phyloP scores from a whole-genome alignment of 2,888 invertebrate species.

The Meteorus cinctellus region DNA sequence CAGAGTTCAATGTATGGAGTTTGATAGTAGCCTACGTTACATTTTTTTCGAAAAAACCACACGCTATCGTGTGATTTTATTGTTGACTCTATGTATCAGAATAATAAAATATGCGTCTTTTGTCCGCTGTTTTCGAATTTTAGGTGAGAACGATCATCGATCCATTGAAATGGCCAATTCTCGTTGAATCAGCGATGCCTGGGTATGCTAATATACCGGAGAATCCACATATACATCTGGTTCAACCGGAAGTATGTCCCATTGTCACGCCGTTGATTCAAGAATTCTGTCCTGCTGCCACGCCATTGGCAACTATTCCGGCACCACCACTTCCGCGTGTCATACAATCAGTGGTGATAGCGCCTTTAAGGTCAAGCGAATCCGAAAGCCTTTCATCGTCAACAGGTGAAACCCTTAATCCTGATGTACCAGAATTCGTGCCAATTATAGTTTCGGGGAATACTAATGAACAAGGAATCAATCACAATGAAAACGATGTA shows the following conservation, averaged over 20 bases:
- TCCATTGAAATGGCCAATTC: constrained; percentile 92
- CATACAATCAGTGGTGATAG: constrained; percentile 70
- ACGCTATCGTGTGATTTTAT: constrained; percentile 15
- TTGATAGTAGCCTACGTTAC: constrained; percentile 68
- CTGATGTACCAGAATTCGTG: constrained; percentile 90
- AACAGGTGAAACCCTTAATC: constrained; percentile 81
- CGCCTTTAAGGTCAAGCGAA: constrained; percentile 59
- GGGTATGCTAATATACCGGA: constrained; percentile 51
- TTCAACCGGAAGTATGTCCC: constrained; percentile 46
- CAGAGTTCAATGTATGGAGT: constrained; percentile 64
- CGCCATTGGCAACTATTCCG: constrained; percentile 80
- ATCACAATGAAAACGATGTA: constrained; percentile 45
- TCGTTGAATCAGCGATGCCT: constrained; percentile 74
- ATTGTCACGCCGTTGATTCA: constrained; percentile 39
- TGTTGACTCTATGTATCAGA: constrained; percentile 12
- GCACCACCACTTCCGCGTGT: constrained; percentile 83
- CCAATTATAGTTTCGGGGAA: constrained; percentile 74
- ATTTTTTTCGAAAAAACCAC: constrained; percentile 40
- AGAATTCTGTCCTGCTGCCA: constrained; percentile 77
- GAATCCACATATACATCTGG: constrained; percentile 66
- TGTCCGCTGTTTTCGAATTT: constrained; percentile 44
- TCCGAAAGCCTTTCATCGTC: constrained; percentile 61
- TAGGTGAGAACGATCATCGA: constrained; percentile 88
- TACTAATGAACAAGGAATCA: constrained; percentile 60
- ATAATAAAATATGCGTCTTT: neutral